Conservation (phyloP, 1,140 invertebrate genomes). For the Sarcophaga peregrina region DNA sequence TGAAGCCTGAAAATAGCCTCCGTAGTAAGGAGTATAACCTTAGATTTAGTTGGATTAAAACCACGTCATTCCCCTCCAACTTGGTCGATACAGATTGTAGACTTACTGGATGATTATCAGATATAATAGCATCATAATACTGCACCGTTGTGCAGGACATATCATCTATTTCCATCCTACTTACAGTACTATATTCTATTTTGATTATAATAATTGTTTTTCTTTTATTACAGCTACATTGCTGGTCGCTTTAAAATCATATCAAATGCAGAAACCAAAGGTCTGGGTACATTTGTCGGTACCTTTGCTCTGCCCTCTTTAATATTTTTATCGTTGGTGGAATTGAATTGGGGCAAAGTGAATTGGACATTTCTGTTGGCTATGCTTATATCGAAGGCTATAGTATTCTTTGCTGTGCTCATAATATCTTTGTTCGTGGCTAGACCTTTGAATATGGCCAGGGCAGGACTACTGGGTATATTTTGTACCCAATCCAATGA, state of each 20-base stretch:
- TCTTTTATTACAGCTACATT: slow-evolving; percentile 79
- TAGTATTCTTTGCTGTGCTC: slow-evolving; percentile 87
- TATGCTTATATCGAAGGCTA: slow-evolving; percentile 86
- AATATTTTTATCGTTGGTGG: slow-evolving; percentile 90
- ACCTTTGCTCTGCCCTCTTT: slow-evolving; percentile 92
- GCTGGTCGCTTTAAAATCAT: slow-evolving; percentile 89
- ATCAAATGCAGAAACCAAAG: slow-evolving; percentile 86
- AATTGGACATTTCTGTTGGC: slow-evolving; percentile 92
- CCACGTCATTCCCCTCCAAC: no score
- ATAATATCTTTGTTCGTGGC: slow-evolving; percentile 82
- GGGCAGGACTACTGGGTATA: slow-evolving; percentile 91
- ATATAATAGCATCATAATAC: no score
- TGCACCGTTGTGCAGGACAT: no score
- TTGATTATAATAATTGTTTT: no score
- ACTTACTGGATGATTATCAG: no score
- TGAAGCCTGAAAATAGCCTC: no score
- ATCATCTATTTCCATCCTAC: no score
- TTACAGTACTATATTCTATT: no score
- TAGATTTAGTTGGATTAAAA: no score
- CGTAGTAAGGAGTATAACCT: no score
- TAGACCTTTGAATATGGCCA: slow-evolving; percentile 82
- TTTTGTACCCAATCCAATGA: slow-evolving; percentile 98
- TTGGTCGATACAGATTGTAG: no score
- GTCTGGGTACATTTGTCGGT: slow-evolving; percentile 92
- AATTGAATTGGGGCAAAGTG: slow-evolving; percentile 83